Evolutionary conservation across 2,888 invertebrate species (phyloP).

Genomic region (Fissipunctia ypsillon): DNA sequence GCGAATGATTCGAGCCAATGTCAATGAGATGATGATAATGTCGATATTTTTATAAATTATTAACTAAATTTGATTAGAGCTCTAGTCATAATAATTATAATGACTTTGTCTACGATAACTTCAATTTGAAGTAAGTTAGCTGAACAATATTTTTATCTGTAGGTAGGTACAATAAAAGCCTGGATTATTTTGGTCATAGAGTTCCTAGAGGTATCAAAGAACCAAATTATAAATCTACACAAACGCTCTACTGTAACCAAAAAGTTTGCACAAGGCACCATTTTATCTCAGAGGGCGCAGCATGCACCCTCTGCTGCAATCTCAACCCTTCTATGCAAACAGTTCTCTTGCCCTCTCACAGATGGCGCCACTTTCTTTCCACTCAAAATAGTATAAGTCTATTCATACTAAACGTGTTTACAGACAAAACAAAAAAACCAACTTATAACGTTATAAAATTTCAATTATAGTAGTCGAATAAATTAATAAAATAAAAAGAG

Average conservation of each 20-base stretch:
- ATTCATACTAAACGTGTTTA: background rate
- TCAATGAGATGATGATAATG: conserved; percentile 4
- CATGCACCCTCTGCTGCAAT: conserved; percentile 75
- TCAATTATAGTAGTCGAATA: background rate
- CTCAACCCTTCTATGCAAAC: conserved; percentile 64
- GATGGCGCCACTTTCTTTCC: conserved; percentile 76
- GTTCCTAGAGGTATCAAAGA: background rate
- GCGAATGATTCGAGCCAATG: background rate
- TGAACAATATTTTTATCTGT: background rate
- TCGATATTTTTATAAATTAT: background rate
- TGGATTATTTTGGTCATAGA: background rate
- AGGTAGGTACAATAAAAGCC: background rate
- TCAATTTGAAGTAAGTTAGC: background rate
- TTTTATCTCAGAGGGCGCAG: conserved; percentile 66
- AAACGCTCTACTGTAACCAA: background rate
- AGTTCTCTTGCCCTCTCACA: conserved; percentile 77
- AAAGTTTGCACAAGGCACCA: conserved; percentile 29
- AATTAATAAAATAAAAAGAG: conserved; percentile 6
- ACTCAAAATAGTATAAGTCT: background rate
- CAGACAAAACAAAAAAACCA: background rate
- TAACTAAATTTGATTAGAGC: background rate
- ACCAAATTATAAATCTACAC: background rate
- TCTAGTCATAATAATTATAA: background rate
- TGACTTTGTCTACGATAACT: background rate
- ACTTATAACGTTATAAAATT: background rate